Evolutionary conservation across 2,888 invertebrate genomes (phyloP).

Genomic region (Parascotia fuliginaria): DNA sequence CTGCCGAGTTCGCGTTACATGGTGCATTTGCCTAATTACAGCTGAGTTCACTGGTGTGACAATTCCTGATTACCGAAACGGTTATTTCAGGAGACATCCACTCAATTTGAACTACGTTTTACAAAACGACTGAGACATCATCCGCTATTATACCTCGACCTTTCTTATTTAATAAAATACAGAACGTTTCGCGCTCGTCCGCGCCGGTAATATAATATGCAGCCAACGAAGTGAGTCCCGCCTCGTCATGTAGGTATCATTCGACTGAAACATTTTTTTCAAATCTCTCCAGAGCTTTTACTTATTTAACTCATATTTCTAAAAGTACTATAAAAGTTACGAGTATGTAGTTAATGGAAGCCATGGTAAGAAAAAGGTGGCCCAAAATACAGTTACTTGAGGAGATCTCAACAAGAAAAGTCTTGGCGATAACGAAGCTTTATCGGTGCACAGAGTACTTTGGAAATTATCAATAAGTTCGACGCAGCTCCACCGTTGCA

Average conservation of each 20-base stretch:
- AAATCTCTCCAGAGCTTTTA: slow-evolving; percentile 65
- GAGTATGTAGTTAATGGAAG: slow-evolving; percentile 79
- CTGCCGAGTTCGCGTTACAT: slow-evolving; percentile 68
- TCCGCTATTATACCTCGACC: slow-evolving; percentile 49
- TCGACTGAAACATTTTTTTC: slow-evolving; percentile 60
- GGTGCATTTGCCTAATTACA: slow-evolving; percentile 83
- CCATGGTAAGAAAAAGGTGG: slow-evolving; percentile 70
- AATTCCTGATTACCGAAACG: slow-evolving; percentile 76
- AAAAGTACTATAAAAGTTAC: slow-evolving; percentile 78
- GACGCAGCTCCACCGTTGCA: slow-evolving; percentile 28
- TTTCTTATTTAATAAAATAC: slow-evolving; percentile 62
- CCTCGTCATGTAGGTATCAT: slow-evolving; percentile 54
- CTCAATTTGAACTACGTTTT: slow-evolving; percentile 60
- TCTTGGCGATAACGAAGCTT: no score
- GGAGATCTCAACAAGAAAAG: slow-evolving; percentile 62
- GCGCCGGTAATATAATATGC: slow-evolving; percentile 54
- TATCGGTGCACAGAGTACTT: no score
- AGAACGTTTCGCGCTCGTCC: slow-evolving; percentile 41
- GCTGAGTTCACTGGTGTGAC: slow-evolving; percentile 76
- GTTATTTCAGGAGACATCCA: slow-evolving; percentile 67
- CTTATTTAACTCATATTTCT: slow-evolving; percentile 74
- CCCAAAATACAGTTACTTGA: slow-evolving; percentile 73
- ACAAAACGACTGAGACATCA: slow-evolving; percentile 54
- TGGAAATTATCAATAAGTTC: slow-evolving; percentile 29
- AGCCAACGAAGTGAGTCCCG: slow-evolving; percentile 49